Conservation (phyloP, 2,797 vertebrate species). For the Meriones psammophilus region DNA sequence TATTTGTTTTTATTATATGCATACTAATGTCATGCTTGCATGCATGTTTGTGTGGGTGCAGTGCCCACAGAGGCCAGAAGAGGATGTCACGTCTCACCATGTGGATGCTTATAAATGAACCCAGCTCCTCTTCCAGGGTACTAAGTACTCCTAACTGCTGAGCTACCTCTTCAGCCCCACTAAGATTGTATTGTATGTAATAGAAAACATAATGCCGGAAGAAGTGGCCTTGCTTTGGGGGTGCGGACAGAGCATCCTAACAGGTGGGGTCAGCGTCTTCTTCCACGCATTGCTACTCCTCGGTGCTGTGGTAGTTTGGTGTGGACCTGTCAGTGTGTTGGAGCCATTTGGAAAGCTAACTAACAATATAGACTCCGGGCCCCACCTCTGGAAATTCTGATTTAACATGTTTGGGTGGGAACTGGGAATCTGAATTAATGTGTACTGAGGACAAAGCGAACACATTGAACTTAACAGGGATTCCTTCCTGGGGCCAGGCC, state of each 20-base stretch:
- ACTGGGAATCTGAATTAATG: background rate
- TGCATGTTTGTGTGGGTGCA: background rate
- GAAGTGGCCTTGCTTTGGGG: background rate
- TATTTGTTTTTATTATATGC: background rate
- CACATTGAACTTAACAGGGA: background rate
- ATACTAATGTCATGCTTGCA: background rate
- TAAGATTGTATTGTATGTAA: background rate
- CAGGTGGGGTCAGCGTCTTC: background rate
- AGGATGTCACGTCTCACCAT: too few species aligned
- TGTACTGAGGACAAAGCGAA: background rate
- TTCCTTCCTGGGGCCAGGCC: background rate
- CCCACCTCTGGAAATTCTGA: conserved; percentile 36
- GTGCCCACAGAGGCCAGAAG: background rate
- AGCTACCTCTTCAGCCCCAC: background rate
- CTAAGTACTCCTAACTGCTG: background rate
- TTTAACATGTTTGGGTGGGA: background rate
- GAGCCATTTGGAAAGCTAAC: background rate
- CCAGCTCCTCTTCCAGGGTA: background rate
- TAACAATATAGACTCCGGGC: background rate
- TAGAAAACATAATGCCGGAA: background rate
- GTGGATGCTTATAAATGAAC: background rate
- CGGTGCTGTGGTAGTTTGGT: background rate
- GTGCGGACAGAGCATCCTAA: background rate
- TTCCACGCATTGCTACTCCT: background rate
- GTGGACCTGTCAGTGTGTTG: background rate